Conservation (phyloP, 2,113 vertebrate genomes). For the Phalacrocorax brasilianus region DNA sequence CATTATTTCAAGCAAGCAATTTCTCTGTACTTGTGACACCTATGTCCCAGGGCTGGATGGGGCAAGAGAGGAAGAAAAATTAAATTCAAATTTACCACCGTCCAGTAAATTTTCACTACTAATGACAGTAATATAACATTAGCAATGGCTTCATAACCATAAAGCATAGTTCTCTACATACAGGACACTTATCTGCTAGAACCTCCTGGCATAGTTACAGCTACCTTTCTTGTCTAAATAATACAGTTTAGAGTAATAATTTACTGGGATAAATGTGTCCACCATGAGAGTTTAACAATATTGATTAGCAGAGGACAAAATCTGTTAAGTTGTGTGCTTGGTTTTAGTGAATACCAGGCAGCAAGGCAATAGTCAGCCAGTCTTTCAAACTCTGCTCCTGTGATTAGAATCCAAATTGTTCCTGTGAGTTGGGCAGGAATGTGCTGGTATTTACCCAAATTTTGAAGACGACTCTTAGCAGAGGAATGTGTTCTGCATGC, state of each 20-base stretch:
- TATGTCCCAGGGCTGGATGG: neutral
- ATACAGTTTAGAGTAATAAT: neutral
- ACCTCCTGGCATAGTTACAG: neutral
- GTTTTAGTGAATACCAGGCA: neutral
- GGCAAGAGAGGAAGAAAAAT: neutral
- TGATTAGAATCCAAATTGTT: neutral
- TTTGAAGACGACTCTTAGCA: neutral
- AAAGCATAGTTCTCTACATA: neutral
- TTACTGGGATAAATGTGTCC: neutral
- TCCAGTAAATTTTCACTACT: neutral
- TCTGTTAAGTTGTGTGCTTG: neutral
- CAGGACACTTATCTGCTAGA: neutral
- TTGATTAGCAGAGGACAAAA: neutral
- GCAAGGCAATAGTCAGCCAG: neutral
- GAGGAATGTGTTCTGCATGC: constrained; percentile 7
- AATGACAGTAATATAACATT: neutral
- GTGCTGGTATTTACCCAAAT: constrained; percentile 10
- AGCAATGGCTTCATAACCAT: neutral
- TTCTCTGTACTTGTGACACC: neutral
- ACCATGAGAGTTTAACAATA: neutral
- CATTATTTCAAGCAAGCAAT: neutral
- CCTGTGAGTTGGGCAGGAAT: constrained; percentile 20
- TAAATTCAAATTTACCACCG: neutral
- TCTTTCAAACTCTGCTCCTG: neutral
- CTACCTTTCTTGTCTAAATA: neutral